Evolutionary conservation across 2,888 invertebrate species (phyloP).

Genomic region (Entomobrya proxima): DNA sequence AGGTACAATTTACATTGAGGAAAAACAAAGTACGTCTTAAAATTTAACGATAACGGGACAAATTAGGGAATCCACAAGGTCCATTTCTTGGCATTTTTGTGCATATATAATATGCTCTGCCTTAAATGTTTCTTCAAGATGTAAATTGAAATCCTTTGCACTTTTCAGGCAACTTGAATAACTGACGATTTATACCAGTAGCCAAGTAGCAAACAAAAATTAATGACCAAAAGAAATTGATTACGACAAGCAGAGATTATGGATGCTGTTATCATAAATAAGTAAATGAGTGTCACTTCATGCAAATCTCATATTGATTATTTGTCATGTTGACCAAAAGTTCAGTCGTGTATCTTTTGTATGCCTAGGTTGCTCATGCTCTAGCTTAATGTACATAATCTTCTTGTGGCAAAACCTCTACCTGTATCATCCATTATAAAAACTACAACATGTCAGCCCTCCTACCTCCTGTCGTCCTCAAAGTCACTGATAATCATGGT

Average conservation of each 20-base stretch:
- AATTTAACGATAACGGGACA: neutral
- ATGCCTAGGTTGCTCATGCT: neutral
- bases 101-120: neutral
- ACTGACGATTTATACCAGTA: neutral
- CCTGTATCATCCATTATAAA: neutral
- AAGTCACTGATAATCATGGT: constrained; percentile 24
- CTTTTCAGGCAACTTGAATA: no score
- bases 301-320: constrained; percentile 42
- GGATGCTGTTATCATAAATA: constrained; percentile 12
- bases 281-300: constrained; percentile 41
- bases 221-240: constrained; percentile 3
- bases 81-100: no score
- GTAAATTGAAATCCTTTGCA: no score
- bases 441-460: constrained; percentile 27
- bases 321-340: constrained; percentile 9
- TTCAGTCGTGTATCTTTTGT: neutral
- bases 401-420: neutral
- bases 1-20: neutral
- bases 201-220: neutral
- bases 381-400: no score
- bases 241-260: neutral
- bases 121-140: no score
- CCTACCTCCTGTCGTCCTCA: constrained; percentile 33
- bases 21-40: constrained; percentile 20
- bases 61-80: constrained; percentile 32